These are phyloP conservation scores for Crepidodera aurea DNA, from an alignment of 2,888 invertebrate species.

Conservation along the genomic window DNA sequence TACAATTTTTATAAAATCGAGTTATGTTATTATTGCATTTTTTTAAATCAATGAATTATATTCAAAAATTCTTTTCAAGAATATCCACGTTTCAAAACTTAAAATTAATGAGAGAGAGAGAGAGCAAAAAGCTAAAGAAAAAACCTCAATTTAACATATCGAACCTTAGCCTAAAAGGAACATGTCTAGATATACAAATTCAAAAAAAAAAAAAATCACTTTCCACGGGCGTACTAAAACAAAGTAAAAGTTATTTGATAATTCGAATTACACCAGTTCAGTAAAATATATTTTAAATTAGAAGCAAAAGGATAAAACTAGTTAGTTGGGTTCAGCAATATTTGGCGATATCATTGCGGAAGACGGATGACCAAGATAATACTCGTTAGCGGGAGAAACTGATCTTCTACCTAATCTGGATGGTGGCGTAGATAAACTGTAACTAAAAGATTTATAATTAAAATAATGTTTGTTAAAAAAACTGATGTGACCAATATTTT, in stretches of 20 bases:
- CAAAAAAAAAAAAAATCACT: neutral
- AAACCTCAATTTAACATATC: conserved; percentile 52
- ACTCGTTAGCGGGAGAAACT: conserved; percentile 51
- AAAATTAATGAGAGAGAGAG: conserved; percentile 10
- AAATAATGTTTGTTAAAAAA: too few relatives aligned
- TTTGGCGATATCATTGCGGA: conserved; percentile 49
- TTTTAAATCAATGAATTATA: conserved; percentile 12
- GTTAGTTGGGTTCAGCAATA: conserved; percentile 47
- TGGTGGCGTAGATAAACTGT: conserved; percentile 52
- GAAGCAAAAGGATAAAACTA: conserved; percentile 5
- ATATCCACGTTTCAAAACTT: conserved; percentile 14
- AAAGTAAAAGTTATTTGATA: neutral
- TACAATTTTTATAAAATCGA: conserved; percentile 13
- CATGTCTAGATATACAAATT: neutral
- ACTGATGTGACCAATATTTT: too few relatives aligned
- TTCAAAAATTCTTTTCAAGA: conserved; percentile 8
- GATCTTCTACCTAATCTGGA: conserved; percentile 52
- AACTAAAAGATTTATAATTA: conserved; percentile 45
- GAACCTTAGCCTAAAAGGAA: neutral
- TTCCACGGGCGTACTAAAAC: neutral
- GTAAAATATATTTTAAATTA: neutral
- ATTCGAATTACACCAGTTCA: neutral
- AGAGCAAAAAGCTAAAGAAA: conserved; percentile 26
- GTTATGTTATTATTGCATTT: conserved; percentile 20
- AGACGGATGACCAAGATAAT: conserved; percentile 46